Evolutionary conservation across 2,797 vertebrate species (phyloP).

Genomic region (Pseudocheirus occidentalis): DNA sequence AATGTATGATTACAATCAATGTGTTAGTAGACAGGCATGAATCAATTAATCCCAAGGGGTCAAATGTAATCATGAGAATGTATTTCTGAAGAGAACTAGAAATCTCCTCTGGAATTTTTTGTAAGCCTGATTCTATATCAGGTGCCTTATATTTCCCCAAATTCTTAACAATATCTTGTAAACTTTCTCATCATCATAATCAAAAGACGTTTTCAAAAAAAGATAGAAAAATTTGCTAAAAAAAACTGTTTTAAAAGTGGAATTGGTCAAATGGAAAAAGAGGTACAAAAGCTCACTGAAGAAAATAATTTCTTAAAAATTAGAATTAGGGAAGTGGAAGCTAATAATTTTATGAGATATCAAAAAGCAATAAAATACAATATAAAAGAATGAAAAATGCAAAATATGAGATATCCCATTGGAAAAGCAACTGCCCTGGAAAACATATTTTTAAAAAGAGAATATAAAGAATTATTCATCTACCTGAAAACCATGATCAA

Average conservation of each 20-base stretch:
- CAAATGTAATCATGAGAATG: background rate
- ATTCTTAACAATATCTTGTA: background rate
- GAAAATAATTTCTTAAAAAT: background rate
- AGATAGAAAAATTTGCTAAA: background rate
- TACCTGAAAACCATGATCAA: no score
- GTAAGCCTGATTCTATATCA: background rate
- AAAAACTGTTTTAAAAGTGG: background rate
- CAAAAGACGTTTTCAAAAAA: background rate
- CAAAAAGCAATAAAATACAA: background rate
- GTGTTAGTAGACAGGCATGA: background rate
- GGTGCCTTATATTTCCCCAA: background rate
- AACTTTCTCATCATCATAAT: background rate
- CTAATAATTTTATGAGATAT: background rate
- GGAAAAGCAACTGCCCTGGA: background rate
- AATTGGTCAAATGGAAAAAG: background rate
- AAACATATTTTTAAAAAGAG: background rate
- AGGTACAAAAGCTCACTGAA: background rate
- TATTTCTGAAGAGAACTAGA: background rate
- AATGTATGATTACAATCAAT: background rate
- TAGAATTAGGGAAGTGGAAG: background rate
- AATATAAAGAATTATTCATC: no score
- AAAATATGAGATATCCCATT: background rate
- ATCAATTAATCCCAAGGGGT: background rate
- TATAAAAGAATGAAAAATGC: background rate
- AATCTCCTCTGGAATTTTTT: background rate